A percentile compares a stretch with the other conserved stretches of the same genome.
Conservation (phyloP, 2,888 invertebrate genomes). For the Prostheceraeus crozeri region DNA sequence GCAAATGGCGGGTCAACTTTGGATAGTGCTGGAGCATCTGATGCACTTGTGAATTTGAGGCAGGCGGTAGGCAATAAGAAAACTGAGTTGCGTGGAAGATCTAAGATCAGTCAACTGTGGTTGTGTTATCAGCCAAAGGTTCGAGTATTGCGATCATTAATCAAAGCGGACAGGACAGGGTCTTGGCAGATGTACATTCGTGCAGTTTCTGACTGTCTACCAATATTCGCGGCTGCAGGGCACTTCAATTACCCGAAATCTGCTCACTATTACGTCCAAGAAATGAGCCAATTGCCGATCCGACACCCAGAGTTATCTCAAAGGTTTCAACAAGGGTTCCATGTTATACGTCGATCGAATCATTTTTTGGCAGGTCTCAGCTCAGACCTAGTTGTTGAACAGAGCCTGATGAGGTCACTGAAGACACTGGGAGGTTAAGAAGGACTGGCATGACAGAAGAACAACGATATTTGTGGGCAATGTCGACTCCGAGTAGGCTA, state of each 20-base stretch:
- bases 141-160: constrained; percentile 26
- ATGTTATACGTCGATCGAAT: constrained; percentile 22
- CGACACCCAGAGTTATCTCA: constrained; percentile 48
- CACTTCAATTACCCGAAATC: constrained; percentile 28
- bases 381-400: neutral
- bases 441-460: too few species aligned
- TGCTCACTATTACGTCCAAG: constrained; percentile 13
- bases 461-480: too few species aligned
- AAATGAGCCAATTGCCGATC: neutral
- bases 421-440: constrained; percentile 3
- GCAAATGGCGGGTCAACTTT: constrained; percentile 29
- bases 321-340: constrained; percentile 23
- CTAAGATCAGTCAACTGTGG: constrained; percentile 35
- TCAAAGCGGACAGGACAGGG: constrained; percentile 30
- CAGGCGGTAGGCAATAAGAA: constrained; percentile 29
- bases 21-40: constrained; percentile 26
- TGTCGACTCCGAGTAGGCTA: too few species aligned
- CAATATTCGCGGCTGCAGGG: constrained; percentile 32
- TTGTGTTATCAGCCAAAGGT: constrained; percentile 29
- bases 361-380: constrained; percentile 22
- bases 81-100: constrained; percentile 16
- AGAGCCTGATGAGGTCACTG: constrained; percentile 1
- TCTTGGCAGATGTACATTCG: constrained; percentile 31
- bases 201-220: constrained; percentile 25
- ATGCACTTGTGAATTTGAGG: constrained; percentile 17